Evolutionary conservation across 1,140 invertebrate genomes (phyloP), one percentile per base, ranked within the genome.

Genomic region (Musca vetustissima): DNA sequence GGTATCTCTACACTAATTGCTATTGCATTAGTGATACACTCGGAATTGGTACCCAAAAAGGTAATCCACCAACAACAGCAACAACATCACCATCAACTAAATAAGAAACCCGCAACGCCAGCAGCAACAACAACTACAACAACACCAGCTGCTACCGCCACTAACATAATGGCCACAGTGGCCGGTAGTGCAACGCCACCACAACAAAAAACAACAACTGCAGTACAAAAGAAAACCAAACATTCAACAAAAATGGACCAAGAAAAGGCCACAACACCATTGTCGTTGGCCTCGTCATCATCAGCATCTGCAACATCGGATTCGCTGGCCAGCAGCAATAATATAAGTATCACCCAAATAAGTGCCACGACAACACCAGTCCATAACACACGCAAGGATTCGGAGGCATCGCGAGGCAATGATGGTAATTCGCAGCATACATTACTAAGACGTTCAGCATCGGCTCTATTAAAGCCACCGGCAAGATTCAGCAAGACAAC

Each of bases 1-100:
- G 78, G 79, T 70, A 74, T 80, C 68, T 83, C 81, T 13, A 82
- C 81, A 67, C 71, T 83, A 68, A 81, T 83, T 71, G 81, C 79
- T 4, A 81, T 83, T 69, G 75, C 78, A 11, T 61, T 83, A 70
- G 78, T 78, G 49, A 79, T 83, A 61, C 78, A 83, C 71, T 79
- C 81, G 28, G 80, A 83, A 73, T 73, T 83, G 72, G 77, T 82
- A 68, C 80, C 80, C 17, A 79, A 79, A 73, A 82, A 82, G 71
- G 75, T 78, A 74, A 75, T 78, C 48, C 78, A 82, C 53, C 66
- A 13, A 68, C 74, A 53, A 50, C 64, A 48, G 67, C 66, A 71
- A 53, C 72, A 74, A 71, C 17, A 69, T 47, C 25, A 68, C 24
- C 67, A 73, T 24, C 68, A 72, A 28, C 55, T 32, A 24, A 49